Evolutionary conservation across 2,888 invertebrate species (phyloP).

Genomic region (Athalia cordata): DNA sequence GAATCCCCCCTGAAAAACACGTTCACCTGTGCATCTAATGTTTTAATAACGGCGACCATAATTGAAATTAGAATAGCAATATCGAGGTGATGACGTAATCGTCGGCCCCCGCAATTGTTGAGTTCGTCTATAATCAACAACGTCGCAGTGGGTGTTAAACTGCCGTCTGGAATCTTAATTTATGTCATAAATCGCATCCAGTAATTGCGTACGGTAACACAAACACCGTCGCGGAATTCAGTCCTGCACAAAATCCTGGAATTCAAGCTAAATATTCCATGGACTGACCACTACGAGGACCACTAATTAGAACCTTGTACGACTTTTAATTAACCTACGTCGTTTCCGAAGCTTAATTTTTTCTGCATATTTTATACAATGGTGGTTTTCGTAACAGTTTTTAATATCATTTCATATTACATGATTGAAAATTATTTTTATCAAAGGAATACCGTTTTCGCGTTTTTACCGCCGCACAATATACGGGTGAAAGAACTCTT

Average conservation of each 20-base stretch:
- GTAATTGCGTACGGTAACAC: slow-evolving; percentile 22
- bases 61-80: too few species aligned
- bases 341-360: neutral
- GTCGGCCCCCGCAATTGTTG: too few species aligned
- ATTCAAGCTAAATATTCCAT: slow-evolving; percentile 18
- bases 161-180: slow-evolving; percentile 24
- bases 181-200: slow-evolving; percentile 16
- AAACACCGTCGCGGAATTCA: slow-evolving; percentile 1
- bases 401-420: neutral
- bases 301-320: slow-evolving; percentile 14
- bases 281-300: slow-evolving; percentile 1
- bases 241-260: slow-evolving; percentile 33
- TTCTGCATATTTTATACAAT: neutral
- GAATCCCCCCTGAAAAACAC: too few species aligned
- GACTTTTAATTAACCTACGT: slow-evolving; percentile 29
- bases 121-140: slow-evolving; percentile 7
- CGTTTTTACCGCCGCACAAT: too few species aligned
- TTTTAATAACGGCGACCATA: too few species aligned
- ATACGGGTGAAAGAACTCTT: too few species aligned
- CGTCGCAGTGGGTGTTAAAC: neutral
- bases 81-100: too few species aligned
- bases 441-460: too few species aligned
- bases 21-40: too few species aligned
- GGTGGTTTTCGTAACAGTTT: neutral
- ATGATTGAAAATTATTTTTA: neutral